Evolutionary conservation across 1,140 invertebrate species (phyloP).

Genomic region (Hermatobates lingyangjiaoensis): DNA sequence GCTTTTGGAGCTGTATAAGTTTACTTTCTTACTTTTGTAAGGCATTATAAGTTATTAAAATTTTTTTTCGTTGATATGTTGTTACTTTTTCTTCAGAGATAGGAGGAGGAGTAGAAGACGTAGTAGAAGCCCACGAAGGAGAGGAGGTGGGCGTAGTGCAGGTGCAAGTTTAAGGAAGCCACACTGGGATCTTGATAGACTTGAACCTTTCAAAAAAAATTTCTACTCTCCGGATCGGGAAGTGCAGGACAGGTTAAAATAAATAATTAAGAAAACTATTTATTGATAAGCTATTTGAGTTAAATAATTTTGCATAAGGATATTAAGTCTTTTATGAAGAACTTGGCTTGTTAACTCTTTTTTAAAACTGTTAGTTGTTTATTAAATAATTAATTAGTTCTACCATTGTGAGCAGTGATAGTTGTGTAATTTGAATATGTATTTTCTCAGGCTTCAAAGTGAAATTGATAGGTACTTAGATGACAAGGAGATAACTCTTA

Average conservation of each 20-base stretch:
- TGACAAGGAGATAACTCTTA: conserved; percentile 63
- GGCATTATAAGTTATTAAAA: no score
- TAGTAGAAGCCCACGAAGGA: conserved; percentile 16
- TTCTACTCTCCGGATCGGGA: conserved; percentile 72
- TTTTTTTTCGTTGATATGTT: no score
- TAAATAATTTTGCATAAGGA: no score
- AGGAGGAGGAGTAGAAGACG: conserved; percentile 14
- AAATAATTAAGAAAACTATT: neutral
- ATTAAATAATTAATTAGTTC: neutral
- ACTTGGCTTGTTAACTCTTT: neutral
- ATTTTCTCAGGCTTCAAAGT: conserved; percentile 30
- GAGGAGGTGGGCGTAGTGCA: conserved; percentile 28
- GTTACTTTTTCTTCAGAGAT: no score
- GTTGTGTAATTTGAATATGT: no score
- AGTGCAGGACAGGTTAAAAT: conserved; percentile 35
- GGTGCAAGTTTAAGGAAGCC: conserved; percentile 65
- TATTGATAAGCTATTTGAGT: no score
- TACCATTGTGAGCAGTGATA: no score
- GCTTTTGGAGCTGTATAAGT: no score
- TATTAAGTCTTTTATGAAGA: no score
- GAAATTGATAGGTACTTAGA: conserved; percentile 59
- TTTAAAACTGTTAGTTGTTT: neutral
- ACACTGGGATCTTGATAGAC: conserved; percentile 51
- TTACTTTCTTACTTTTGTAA: no score
- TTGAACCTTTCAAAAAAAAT: conserved; percentile 82